Evolutionary conservation across 2,888 invertebrate species (phyloP).

Genomic region (Ophraella communa): DNA sequence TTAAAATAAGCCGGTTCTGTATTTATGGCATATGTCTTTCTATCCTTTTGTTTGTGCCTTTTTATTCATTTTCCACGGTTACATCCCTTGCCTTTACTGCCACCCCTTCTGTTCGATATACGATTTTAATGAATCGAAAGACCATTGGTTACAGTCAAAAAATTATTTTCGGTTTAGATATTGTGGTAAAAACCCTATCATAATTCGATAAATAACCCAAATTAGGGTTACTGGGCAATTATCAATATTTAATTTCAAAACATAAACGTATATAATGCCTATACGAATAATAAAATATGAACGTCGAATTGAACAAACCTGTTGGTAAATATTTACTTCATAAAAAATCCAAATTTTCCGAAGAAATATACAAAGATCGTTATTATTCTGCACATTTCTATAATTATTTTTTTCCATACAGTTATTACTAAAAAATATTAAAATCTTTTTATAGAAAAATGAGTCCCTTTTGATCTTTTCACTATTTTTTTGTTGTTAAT

Average conservation of each 20-base stretch:
- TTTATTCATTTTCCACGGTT: conserved; percentile 47
- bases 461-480: no score
- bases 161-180: conserved; percentile 39
- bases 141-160: conserved; percentile 40
- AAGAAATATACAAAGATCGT: no score
- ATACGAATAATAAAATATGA: neutral
- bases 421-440: no score
- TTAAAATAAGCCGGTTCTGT: neutral
- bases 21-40: conserved; percentile 33
- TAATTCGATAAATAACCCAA: conserved; percentile 17
- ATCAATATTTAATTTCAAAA: neutral
- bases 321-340: no score
- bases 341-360: no score
- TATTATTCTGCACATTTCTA: no score
- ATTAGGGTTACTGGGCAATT: conserved; percentile 8
- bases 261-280: neutral
- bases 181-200: conserved; percentile 18
- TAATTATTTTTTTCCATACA: no score
- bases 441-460: no score
- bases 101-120: conserved; percentile 49
- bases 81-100: conserved; percentile 47
- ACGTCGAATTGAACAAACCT: neutral
- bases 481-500: no score
- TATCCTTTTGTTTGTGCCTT: conserved; percentile 33
- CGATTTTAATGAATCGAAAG: conserved; percentile 43